Conservation (phyloP, 2,888 invertebrate genomes). For the Helobdella robusta region DNA sequence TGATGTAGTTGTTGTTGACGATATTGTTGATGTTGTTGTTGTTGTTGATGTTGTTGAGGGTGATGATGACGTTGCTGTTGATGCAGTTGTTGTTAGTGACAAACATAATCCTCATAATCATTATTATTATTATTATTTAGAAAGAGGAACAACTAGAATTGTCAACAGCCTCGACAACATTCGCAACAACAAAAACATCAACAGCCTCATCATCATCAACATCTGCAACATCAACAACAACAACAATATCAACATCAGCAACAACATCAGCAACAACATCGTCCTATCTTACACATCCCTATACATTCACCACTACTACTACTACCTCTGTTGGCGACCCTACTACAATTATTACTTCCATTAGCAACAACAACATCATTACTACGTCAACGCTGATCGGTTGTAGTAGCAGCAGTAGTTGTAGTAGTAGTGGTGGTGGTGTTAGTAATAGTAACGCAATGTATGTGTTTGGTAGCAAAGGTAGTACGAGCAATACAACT, state of each 20-base stretch:
- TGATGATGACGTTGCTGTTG: not conserved
- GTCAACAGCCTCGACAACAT: not conserved
- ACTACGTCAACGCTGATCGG: not conserved
- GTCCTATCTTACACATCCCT: too few relatives aligned
- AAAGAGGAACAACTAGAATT: too few relatives aligned
- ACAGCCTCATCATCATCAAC: not conserved
- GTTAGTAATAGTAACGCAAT: not conserved
- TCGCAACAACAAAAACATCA: not conserved
- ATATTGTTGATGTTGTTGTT: not conserved
- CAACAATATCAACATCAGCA: not conserved
- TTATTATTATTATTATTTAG: slow-evolving; percentile 1
- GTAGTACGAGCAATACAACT: not conserved
- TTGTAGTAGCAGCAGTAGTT: not conserved
- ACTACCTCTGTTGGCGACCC: not conserved
- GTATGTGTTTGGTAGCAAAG: not conserved
- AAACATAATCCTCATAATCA: not conserved
- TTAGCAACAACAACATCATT: not conserved
- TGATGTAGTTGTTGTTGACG: not conserved
- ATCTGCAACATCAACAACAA: not conserved
- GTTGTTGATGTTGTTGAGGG: not conserved
- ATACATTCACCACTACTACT: not conserved
- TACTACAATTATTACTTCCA: not conserved
- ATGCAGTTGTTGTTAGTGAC: not conserved
- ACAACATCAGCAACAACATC: not conserved
- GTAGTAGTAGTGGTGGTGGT: not conserved